Percentiles rank a stretch among this genome's conserved stretches.
phyloP scores from a whole-genome alignment of 2,797 vertebrate species.

The Podarcis lilfordi region DNA sequence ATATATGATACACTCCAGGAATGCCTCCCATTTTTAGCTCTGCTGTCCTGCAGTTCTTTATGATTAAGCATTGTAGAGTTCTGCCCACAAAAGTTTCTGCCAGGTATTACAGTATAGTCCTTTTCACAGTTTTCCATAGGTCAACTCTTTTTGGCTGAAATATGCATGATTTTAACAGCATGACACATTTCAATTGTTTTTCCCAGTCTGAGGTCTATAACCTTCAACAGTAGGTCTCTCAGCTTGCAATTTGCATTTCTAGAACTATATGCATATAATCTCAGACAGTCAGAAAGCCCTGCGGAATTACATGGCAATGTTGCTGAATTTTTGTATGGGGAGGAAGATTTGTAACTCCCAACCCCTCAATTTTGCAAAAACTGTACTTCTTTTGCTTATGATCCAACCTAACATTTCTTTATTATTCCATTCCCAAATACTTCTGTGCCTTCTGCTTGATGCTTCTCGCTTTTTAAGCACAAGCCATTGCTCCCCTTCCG shows the following conservation, averaged over 20 bases:
- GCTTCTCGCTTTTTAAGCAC: background rate
- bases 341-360: background rate
- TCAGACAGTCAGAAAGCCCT: background rate
- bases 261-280: background rate
- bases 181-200: conserved; percentile 31
- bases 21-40: background rate
- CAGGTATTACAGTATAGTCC: background rate
- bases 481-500: background rate
- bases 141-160: conserved; percentile 10
- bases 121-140: background rate
- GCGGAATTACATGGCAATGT: background rate
- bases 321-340: background rate
- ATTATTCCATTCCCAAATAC: background rate
- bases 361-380: background rate
- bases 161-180: conserved; percentile 31
- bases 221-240: background rate
- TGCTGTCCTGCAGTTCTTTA: background rate
- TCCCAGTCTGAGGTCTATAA: conserved; percentile 7
- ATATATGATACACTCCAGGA: background rate
- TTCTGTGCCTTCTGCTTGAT: background rate
- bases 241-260: background rate
- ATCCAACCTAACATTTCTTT: background rate
- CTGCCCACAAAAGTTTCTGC: background rate
- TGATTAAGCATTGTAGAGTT: background rate
- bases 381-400: too few species aligned